Conservation (phyloP, 1,140 invertebrate genomes). For the Bathynomus jamesi region DNA sequence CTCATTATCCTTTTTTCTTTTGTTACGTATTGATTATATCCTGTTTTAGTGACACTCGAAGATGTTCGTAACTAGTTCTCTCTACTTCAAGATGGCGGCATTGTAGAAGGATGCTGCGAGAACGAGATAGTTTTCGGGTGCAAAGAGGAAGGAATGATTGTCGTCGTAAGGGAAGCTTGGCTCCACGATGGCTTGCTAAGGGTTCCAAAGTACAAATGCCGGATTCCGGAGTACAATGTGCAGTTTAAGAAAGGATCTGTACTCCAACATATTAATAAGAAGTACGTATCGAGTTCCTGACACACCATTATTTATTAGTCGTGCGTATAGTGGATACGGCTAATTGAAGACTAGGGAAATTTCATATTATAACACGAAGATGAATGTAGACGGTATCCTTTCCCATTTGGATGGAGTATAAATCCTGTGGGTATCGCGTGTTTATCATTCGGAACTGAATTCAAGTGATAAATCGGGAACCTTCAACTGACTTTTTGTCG, state of each 20-base stretch:
- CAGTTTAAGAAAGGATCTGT: conserved; percentile 18
- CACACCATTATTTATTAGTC: too few species aligned
- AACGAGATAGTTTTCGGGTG: conserved; percentile 4
- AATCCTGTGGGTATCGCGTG: too few species aligned
- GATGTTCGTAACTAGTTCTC: neutral
- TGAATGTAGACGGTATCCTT: too few species aligned
- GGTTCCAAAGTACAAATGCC: neutral
- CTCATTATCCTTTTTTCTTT: neutral
- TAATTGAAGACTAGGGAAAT: too few species aligned
- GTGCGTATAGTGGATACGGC: too few species aligned
- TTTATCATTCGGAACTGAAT: too few species aligned
- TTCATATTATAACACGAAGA: too few species aligned
- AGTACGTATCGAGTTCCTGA: conserved; percentile 14
- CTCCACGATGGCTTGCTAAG: conserved; percentile 4
- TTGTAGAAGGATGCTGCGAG: conserved; percentile 13
- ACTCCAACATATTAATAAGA: conserved; percentile 23
- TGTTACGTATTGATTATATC: neutral
- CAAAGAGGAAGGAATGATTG: neutral
- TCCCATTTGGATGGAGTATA: too few species aligned
- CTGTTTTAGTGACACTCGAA: neutral
- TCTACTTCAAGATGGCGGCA: conserved; percentile 7
- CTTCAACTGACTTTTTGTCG: too few species aligned
- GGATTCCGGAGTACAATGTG: conserved; percentile 14
- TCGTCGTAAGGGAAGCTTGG: conserved; percentile 13
- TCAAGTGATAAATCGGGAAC: too few species aligned